phyloP scores from a whole-genome alignment of 1,140 invertebrate genomes.

The Grapholita molesta region DNA sequence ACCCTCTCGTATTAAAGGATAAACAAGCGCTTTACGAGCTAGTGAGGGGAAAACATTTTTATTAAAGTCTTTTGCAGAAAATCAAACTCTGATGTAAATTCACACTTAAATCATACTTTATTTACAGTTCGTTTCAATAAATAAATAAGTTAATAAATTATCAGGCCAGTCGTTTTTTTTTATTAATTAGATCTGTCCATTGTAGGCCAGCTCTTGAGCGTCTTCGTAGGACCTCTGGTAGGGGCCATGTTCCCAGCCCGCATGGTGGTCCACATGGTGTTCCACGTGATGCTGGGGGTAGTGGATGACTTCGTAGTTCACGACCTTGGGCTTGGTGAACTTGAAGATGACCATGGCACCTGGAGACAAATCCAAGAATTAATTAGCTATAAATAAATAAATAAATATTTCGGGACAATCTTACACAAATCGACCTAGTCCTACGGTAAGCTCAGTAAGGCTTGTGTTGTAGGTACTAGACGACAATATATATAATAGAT shows the following conservation, averaged over 20 bases:
- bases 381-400: neutral
- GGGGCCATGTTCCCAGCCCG: slow-evolving; percentile 79
- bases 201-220: slow-evolving; percentile 83
- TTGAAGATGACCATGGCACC: slow-evolving; percentile 91
- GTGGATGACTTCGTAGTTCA: slow-evolving; percentile 90
- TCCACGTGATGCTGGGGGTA: slow-evolving; percentile 89
- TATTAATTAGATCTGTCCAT: slow-evolving; percentile 79
- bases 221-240: slow-evolving; percentile 78
- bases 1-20: too few species aligned
- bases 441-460: too few species aligned
- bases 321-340: slow-evolving; percentile 89
- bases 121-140: slow-evolving; percentile 61
- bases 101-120: slow-evolving; percentile 69
- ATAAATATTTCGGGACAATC: too few species aligned
- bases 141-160: slow-evolving; percentile 67
- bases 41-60: too few species aligned
- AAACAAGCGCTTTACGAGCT: too few species aligned
- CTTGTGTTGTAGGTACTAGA: too few species aligned
- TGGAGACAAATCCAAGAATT: slow-evolving; percentile 31
- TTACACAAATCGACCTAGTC: too few species aligned
- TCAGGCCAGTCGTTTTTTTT: slow-evolving; percentile 32
- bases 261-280: slow-evolving; percentile 79
- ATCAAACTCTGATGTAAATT: slow-evolving; percentile 44
- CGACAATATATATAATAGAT: too few species aligned
- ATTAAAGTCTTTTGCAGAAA: too few species aligned